Percentiles rank a stretch among this genome's conserved stretches.
Conservation (phyloP, 2,888 invertebrate genomes). For the Automeris io region DNA sequence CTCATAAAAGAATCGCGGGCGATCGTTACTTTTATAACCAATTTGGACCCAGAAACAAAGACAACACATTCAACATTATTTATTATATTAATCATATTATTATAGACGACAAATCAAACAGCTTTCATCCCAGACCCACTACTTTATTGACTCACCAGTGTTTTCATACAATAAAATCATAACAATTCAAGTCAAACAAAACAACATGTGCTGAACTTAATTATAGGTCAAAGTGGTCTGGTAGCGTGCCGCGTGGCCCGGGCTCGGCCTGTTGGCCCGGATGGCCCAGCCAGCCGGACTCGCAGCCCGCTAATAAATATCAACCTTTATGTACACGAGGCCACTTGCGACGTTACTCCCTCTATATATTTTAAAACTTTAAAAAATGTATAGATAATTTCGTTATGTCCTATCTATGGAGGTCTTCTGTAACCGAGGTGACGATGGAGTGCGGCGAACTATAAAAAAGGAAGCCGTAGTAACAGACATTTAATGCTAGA, state of each 20-base stretch:
- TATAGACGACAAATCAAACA: constrained; percentile 66
- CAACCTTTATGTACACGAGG: constrained; percentile 70
- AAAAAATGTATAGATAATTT: constrained; percentile 73
- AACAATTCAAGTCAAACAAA: constrained; percentile 76
- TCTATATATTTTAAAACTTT: constrained; percentile 64
- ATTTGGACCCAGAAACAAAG: constrained; percentile 66
- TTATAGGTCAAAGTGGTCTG: constrained; percentile 67
- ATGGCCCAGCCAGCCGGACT: constrained; percentile 48
- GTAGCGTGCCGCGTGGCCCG: constrained; percentile 48
- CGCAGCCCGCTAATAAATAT: constrained; percentile 69
- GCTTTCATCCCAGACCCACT: constrained; percentile 73
- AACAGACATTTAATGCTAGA: no score
- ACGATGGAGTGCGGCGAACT: no score
- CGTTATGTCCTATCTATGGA: constrained; percentile 74
- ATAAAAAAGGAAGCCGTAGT: no score
- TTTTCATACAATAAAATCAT: constrained; percentile 75
- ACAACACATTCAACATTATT: constrained; percentile 37
- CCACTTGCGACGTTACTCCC: constrained; percentile 55
- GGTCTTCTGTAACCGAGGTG: constrained; percentile 45
- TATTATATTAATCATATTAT: constrained; percentile 18
- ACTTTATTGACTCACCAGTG: constrained; percentile 77
- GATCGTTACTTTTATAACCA: constrained; percentile 33
- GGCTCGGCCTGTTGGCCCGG: constrained; percentile 37
- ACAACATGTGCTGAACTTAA: constrained; percentile 73
- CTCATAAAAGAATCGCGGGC: constrained; percentile 36